Base-by-base conservation (phyloP, 2,797 vertebrate species). In the Sphaeramia orbicularis region DNA sequence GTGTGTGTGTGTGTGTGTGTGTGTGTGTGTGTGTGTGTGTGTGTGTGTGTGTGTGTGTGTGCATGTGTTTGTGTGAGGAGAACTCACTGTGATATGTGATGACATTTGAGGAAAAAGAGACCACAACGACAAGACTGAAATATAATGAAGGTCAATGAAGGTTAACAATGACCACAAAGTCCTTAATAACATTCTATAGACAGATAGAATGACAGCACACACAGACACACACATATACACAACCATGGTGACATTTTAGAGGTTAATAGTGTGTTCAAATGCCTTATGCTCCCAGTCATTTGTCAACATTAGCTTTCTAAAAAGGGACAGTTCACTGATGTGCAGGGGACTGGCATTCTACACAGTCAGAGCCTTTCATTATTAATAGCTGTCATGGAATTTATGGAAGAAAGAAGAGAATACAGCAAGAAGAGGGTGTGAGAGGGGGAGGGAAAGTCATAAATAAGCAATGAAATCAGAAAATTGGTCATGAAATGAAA, bases 291-390 rank as follows among this genome's bases (percentile, higher is more conserved):
- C 40, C 1, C 54, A 74, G 82, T 90, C 77, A 84, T 91, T 90
- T 88, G 88, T 91, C 89, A 89, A 79, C 85, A 88, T 89, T 83
- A 83, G 70, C 76, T 75, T 71, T 75, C 60, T 83, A 72, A 8
- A 87, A 81, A 79, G 54, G 73, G 78, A 76, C 80, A 76, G 74
- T 76, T 86, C 55, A 48, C 78, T 86, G 86, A 88, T 86, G 72
- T 79, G 80, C 82, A 74, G 59, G 59, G 58, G 67, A 71, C 55
- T 88, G 86, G 71, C 87, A 91, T 86, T 90, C 91, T 79, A 87
- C 84, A 88, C 86, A 79, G 76, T 69, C 58, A 15, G 62, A 63
- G 76, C 30, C 83, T 81, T 92, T 77, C 50, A 91, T 89, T 86
- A 88, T 90, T 87, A 89, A 91, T 78, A 71, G 76, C 68, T 59